Evolutionary conservation across 2,113 vertebrate species (phyloP).

Genomic region (Cynoglossus semilaevis): DNA sequence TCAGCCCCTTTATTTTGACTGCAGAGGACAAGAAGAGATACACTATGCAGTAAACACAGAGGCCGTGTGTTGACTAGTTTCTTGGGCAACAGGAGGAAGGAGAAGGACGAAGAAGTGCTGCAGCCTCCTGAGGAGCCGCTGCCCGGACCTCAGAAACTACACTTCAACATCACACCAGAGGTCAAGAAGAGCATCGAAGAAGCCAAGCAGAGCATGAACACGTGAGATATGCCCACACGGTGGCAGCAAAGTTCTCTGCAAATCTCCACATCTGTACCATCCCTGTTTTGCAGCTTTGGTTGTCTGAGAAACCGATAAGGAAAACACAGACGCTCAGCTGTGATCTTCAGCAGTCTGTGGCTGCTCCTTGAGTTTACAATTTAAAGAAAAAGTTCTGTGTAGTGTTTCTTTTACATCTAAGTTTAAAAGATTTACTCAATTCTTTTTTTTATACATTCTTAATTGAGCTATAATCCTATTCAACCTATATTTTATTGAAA

Average conservation of each 20-base stretch:
- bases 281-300: too few species aligned
- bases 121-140: constrained; percentile 74
- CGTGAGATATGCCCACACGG: constrained; percentile 71
- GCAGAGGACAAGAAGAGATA: not conserved
- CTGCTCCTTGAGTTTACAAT: too few species aligned
- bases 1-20: not conserved
- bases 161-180: constrained; percentile 91
- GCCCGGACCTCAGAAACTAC: constrained; percentile 85
- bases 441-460: too few species aligned
- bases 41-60: not conserved
- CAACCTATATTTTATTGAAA: too few species aligned
- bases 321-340: not conserved
- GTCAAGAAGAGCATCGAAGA: constrained; percentile 88
- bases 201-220: constrained; percentile 88
- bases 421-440: too few species aligned
- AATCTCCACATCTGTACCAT: too few species aligned
- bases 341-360: not conserved
- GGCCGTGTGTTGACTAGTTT: not conserved
- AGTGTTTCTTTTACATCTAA: too few species aligned
- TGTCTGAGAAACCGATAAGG: too few species aligned
- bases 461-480: too few species aligned
- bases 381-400: too few species aligned
- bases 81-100: constrained; percentile 77
- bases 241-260: too few species aligned
- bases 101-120: constrained; percentile 44